Evolutionary conservation across 2,888 invertebrate species (phyloP).

Genomic region (Cremastobaeus sp.): DNA sequence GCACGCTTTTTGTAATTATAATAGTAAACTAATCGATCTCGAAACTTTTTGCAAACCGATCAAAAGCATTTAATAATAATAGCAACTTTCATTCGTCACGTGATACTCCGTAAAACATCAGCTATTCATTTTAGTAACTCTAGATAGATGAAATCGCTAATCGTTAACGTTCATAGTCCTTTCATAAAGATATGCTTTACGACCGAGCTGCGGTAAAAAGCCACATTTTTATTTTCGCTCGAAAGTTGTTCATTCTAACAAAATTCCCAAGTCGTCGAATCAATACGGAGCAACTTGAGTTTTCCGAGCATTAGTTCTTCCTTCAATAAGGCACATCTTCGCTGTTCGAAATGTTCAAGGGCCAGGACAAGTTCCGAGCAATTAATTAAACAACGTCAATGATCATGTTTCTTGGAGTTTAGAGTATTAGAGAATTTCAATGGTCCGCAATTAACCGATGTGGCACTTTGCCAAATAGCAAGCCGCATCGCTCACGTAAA

Average conservation of each 20-base stretch:
- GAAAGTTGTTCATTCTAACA: slow-evolving; percentile 13
- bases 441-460: slow-evolving; percentile 18
- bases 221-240: slow-evolving; percentile 6
- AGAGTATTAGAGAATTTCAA: slow-evolving; percentile 34
- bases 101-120: too few species aligned
- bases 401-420: slow-evolving; percentile 41
- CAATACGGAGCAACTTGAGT: neutral
- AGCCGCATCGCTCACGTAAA: slow-evolving; percentile 29
- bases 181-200: slow-evolving; percentile 29
- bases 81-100: too few species aligned
- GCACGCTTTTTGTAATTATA: too few species aligned
- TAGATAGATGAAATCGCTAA: neutral
- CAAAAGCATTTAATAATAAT: too few species aligned
- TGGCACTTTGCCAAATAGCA: slow-evolving; percentile 43
- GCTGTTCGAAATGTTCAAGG: slow-evolving; percentile 6
- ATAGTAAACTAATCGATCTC: too few species aligned
- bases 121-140: too few species aligned
- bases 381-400: slow-evolving; percentile 40
- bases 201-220: slow-evolving; percentile 14
- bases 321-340: neutral
- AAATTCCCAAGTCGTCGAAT: slow-evolving; percentile 4
- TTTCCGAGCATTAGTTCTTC: neutral
- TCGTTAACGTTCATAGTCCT: slow-evolving; percentile 7
- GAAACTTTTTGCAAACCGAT: too few species aligned
- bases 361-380: slow-evolving; percentile 6